Evolutionary conservation across 2,888 invertebrate species (phyloP).

Genomic region (Dasysyrphus albostriatus): DNA sequence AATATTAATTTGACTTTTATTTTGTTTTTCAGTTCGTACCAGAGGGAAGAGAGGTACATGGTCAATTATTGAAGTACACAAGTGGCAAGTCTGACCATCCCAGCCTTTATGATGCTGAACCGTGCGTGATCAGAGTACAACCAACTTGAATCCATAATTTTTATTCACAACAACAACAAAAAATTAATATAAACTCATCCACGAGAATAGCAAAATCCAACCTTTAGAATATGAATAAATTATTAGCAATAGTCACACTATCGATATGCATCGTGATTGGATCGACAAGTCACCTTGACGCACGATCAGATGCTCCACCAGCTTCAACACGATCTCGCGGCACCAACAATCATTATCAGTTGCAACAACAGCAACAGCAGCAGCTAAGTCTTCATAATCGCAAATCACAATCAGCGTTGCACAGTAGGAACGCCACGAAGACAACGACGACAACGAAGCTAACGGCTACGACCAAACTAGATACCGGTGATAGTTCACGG

Average conservation of each 20-base stretch:
- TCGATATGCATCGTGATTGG: slow-evolving; percentile 69
- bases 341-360: slow-evolving; percentile 48
- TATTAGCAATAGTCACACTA: slow-evolving; percentile 75
- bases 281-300: slow-evolving; percentile 74
- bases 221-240: slow-evolving; percentile 69
- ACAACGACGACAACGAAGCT: slow-evolving; percentile 43
- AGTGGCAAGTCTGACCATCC: slow-evolving; percentile 45
- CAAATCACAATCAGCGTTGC: slow-evolving; percentile 67
- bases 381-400: slow-evolving; percentile 65
- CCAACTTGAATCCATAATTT: slow-evolving; percentile 42
- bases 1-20: slow-evolving; percentile 53
- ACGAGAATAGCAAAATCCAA: slow-evolving; percentile 40
- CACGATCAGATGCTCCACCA: slow-evolving; percentile 64
- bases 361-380: slow-evolving; percentile 36
- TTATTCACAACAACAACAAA: slow-evolving; percentile 35
- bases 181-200: slow-evolving; percentile 7
- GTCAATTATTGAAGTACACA: slow-evolving; percentile 58
- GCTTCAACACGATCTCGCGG: slow-evolving; percentile 52
- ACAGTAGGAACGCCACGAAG: slow-evolving; percentile 55
- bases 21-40: slow-evolving; percentile 33
- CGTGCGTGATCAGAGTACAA: slow-evolving; percentile 52
- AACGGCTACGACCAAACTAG: slow-evolving; percentile 36
- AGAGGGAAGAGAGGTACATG: slow-evolving; percentile 33
- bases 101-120: slow-evolving; percentile 55
- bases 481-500: slow-evolving; percentile 61